These are phyloP conservation scores for Ursus arctos DNA, from an alignment of 2,113 vertebrate genomes.

Conservation along the genomic window DNA sequence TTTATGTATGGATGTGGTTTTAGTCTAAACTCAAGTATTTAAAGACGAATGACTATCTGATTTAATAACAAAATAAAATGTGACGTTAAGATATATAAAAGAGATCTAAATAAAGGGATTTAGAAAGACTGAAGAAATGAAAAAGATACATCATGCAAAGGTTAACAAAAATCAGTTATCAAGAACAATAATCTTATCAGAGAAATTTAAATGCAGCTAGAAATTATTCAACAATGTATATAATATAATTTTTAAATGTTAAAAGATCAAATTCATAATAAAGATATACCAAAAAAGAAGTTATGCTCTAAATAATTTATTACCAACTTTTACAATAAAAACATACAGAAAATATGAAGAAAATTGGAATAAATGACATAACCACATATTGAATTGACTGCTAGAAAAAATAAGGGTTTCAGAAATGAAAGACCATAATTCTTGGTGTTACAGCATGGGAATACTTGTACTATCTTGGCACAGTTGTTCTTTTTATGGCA, in stretches of 20 bases:
- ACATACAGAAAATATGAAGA: background rate
- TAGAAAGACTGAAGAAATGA: background rate
- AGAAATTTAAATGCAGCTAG: background rate
- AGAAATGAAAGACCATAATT: background rate
- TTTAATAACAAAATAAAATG: background rate
- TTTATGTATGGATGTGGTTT: background rate
- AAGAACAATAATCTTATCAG: background rate
- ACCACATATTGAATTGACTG: background rate
- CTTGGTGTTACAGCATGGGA: accelerated
- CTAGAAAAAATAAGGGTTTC: background rate
- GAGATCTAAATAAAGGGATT: background rate
- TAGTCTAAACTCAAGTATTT: background rate
- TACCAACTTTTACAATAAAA: background rate
- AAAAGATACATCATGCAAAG: background rate
- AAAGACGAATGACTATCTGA: background rate
- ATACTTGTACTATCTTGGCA: background rate
- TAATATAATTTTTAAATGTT: background rate
- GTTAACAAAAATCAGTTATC: background rate
- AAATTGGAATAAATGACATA: background rate
- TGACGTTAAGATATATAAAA: background rate
- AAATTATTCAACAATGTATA: background rate
- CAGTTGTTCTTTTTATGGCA: background rate
- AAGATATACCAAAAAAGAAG: background rate
- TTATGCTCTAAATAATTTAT: background rate
- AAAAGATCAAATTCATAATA: background rate